phyloP scores from a whole-genome alignment of 1,140 invertebrate species.

The Paramacrobiotus metropolitanus region DNA sequence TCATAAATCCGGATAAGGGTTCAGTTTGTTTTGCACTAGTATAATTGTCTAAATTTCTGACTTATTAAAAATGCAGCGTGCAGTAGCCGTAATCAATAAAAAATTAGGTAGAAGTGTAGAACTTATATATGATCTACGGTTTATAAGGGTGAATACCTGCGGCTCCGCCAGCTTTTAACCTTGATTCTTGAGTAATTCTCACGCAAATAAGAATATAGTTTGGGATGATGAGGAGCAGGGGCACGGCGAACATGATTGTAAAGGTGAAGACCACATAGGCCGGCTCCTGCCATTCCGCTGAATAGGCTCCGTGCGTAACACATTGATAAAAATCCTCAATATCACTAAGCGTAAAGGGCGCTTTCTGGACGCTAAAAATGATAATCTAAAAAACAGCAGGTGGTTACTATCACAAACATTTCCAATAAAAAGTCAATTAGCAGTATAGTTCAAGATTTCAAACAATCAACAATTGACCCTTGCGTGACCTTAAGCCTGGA shows the following conservation, averaged over 20 bases:
- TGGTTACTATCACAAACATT: background rate
- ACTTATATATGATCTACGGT: too few relatives aligned
- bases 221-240: constrained; percentile 40
- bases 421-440: background rate
- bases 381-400: background rate
- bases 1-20: too few relatives aligned
- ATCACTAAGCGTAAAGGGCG: background rate
- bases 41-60: too few relatives aligned
- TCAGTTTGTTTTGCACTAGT: too few relatives aligned
- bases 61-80: too few relatives aligned
- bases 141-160: too few relatives aligned
- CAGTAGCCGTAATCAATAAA: too few relatives aligned
- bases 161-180: background rate
- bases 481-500: background rate
- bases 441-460: background rate
- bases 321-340: constrained; percentile 33
- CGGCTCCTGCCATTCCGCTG: constrained; percentile 49
- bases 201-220: constrained; percentile 48
- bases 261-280: constrained; percentile 47
- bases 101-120: too few relatives aligned
- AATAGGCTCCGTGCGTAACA: constrained; percentile 45
- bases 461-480: background rate
- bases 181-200: background rate
- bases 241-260: constrained; percentile 52
- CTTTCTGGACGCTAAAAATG: background rate